Evolutionary conservation across 2,797 vertebrate species (phyloP).

Genomic region (Mallotus villosus): DNA sequence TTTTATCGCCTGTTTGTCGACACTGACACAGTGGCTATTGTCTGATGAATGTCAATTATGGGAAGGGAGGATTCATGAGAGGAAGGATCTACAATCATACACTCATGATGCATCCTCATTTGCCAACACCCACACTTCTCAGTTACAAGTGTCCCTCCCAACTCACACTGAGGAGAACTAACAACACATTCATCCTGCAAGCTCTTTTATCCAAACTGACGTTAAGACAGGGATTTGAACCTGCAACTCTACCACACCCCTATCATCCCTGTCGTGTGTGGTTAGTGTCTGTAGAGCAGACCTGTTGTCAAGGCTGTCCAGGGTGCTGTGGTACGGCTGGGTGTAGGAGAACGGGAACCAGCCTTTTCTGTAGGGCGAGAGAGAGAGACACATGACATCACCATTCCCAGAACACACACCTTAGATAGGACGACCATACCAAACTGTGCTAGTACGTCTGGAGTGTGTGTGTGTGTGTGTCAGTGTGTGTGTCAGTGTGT

Average conservation of each 20-base stretch:
- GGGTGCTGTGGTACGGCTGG: conserved; percentile 66
- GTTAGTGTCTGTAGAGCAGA: conserved; percentile 42
- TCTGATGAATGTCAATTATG: not conserved
- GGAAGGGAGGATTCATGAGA: conserved; percentile 3
- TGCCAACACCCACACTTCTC: not conserved
- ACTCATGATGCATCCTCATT: conserved; percentile 13
- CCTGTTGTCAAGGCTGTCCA: conserved; percentile 70
- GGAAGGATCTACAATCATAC: not conserved
- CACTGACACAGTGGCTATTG: not conserved
- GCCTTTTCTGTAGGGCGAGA: conserved; percentile 77
- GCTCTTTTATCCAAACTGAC: too few relatives aligned
- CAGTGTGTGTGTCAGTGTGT: not conserved
- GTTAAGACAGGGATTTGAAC: too few relatives aligned
- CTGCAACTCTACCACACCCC: too few relatives aligned
- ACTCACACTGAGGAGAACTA: too few relatives aligned
- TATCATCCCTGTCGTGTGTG: not conserved
- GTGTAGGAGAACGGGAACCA: conserved; percentile 90
- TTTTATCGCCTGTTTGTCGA: conserved; percentile 5
- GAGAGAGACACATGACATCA: conserved; percentile 6
- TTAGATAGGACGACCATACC: too few relatives aligned
- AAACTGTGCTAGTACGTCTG: not conserved
- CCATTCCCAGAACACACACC: too few relatives aligned
- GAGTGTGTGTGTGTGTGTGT: not conserved
- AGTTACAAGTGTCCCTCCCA: not conserved
- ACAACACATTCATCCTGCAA: not conserved